These are phyloP conservation scores for Alauda arvensis DNA, from an alignment of 2,797 vertebrate genomes.

Conservation along the genomic window DNA sequence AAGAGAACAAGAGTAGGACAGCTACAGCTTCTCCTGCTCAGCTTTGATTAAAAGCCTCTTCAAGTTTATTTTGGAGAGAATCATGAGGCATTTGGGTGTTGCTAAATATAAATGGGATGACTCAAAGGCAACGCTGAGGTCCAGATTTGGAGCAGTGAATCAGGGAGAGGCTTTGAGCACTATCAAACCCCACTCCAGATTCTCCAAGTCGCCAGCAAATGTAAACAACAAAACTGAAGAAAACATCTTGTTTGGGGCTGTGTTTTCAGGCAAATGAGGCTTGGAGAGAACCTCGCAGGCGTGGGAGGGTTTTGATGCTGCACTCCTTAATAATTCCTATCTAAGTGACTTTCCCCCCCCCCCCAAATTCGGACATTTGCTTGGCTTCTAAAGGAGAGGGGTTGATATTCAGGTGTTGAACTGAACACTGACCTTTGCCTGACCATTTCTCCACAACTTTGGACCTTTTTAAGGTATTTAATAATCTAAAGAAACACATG, in stretches of 20 bases:
- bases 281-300: background rate
- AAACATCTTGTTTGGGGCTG: background rate
- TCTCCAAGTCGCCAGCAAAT: constrained; percentile 1
- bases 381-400: background rate
- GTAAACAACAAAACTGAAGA: constrained; percentile 11
- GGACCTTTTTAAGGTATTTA: background rate
- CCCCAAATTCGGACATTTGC: background rate
- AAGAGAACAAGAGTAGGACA: background rate
- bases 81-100: background rate
- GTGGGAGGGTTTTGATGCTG: background rate
- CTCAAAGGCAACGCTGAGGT: constrained; percentile 22
- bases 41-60: constrained; percentile 21
- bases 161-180: background rate
- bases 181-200: constrained; percentile 18
- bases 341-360: fast-evolving
- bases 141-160: constrained; percentile 5
- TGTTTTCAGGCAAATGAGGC: background rate
- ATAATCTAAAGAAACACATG: background rate
- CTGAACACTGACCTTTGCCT: background rate
- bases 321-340: fast-evolving
- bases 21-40: background rate
- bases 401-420: fast-evolving
- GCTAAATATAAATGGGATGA: constrained; percentile 39
- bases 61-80: constrained; percentile 4
- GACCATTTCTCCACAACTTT: background rate